Evolutionary conservation across 2,113 vertebrate genomes (phyloP).

Genomic region (Fukomys damarensis): DNA sequence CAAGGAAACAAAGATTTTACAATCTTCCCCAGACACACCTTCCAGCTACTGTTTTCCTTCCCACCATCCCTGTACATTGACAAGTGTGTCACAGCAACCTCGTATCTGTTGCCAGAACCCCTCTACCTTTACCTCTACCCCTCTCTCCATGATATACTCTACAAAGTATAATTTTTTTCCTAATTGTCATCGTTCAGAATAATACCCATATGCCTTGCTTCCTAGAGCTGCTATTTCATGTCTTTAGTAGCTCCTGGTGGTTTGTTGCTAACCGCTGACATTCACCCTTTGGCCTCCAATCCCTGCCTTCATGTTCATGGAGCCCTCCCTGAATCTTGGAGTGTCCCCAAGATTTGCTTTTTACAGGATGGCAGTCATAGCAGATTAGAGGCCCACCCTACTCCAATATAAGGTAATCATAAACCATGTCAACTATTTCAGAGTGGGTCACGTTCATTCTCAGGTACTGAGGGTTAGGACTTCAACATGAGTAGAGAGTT

Average conservation of each 20-base stretch:
- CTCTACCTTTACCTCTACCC: background rate
- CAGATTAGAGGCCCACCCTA: background rate
- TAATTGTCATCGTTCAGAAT: background rate
- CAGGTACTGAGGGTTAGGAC: background rate
- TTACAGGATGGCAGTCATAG: background rate
- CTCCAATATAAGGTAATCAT: background rate
- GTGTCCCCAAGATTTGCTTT: background rate
- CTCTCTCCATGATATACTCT: background rate
- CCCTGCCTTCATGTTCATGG: background rate
- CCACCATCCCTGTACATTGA: fast-evolving
- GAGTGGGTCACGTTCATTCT: background rate
- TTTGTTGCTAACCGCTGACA: background rate
- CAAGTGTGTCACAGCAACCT: background rate
- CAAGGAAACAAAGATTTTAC: background rate
- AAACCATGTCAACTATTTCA: background rate
- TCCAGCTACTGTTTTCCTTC: background rate
- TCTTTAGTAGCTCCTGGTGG: background rate
- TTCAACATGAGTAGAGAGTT: background rate
- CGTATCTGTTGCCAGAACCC: background rate
- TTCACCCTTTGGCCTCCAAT: background rate
- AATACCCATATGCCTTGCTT: background rate
- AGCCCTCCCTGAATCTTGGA: background rate
- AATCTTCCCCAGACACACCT: background rate
- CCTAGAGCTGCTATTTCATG: background rate
- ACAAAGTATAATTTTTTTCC: background rate